Base-by-base conservation (phyloP, 92 coral and sea anemone species). In the Heliopora coerulea region DNA sequence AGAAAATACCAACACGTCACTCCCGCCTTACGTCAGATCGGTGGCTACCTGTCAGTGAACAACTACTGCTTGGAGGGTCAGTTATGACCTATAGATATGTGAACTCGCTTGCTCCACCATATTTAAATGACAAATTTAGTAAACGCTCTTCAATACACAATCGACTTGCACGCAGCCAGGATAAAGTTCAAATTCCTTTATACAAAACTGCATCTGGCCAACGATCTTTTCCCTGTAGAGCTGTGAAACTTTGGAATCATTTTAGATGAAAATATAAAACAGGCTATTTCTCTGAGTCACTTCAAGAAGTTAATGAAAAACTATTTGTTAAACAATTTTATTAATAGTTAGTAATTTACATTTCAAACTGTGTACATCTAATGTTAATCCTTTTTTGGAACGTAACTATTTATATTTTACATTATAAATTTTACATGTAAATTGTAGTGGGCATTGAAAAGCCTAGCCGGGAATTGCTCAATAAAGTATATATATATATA, bases 1-100 rank as follows among this genome's bases (percentile, higher is more conserved):
- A 65, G 84, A 41, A 80, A 80, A 70, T 32, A 54, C 72, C 70
- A 58, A 34, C 84, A 68, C 46, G 62, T 80, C 33, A 80, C 84
- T 25, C 84, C 84, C 12, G 70, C 68, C 26, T 33, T 80, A 62
- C 18, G 68, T 62, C 42, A 39, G 30, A 62, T 69, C 13, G 84
- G 42, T 82, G 86, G 76, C 81, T 78, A 23, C 15, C 77, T 48
- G 83, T 68, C 69, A 56, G 30, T 49, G 59, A 41, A 24, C 34
- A 29, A 57, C 60, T 79, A 49, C 28, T 44, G 50, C 29, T 54
- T 68, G 13, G 27, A 67, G 72, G 56, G 56, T 78, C 68, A 29
- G 49, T 59, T 26, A 41, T 79, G 56, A 62, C 69, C 18, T 79
- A 68, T 69, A 79, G 57, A 39, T 79, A 49, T 42, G 72, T 56